A percentile compares a stretch with the other conserved stretches of the same genome.
phyloP scores from a whole-genome alignment of 2,797 vertebrate genomes.

The Acanthis flammea region DNA sequence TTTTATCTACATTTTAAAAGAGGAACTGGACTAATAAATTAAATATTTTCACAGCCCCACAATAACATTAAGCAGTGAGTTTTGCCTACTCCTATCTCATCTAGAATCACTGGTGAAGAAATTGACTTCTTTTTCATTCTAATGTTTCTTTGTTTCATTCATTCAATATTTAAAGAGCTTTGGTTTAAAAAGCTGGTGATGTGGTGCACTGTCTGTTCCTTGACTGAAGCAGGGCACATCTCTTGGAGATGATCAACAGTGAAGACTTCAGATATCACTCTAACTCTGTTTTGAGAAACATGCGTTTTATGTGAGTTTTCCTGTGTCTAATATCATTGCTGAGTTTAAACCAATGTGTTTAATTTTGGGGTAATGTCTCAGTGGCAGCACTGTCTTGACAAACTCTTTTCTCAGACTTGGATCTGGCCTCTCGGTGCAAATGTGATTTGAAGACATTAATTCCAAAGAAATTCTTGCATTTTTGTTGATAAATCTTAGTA shows the following conservation, averaged over 20 bases:
- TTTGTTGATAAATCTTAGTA: background rate
- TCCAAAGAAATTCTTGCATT: background rate
- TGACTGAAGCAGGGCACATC: background rate
- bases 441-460: background rate
- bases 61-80: background rate
- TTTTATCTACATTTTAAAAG: background rate
- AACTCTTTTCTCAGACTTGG: background rate
- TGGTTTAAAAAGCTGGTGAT: background rate
- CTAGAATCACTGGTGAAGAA: background rate
- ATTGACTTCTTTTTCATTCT: background rate
- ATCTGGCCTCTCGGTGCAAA: background rate
- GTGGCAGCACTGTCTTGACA: background rate
- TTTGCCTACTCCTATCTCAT: background rate
- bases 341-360: background rate
- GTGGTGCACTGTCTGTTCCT: background rate
- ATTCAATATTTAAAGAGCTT: background rate
- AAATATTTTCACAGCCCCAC: background rate
- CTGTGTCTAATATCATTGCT: background rate
- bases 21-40: background rate
- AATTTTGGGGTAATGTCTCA: background rate
- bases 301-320: background rate
- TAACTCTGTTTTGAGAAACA: background rate
- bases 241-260: background rate
- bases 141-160: background rate
- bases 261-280: background rate